A percentile compares a stretch with the other conserved stretches of the same genome.
Conservation (phyloP, 2,888 invertebrate species). For the Eustalomyia histrio region DNA sequence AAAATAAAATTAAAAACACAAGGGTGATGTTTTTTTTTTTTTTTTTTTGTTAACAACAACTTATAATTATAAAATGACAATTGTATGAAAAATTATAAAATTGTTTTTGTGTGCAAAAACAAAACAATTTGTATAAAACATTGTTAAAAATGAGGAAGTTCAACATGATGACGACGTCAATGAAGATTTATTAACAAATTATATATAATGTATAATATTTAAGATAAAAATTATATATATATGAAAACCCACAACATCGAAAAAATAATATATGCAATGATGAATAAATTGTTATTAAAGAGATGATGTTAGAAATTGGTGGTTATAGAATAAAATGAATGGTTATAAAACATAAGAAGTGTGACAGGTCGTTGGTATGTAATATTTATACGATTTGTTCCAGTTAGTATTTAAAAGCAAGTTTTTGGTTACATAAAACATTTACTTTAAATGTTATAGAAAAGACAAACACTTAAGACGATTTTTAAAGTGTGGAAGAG, state of each 20-base stretch:
- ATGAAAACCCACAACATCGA: conserved; percentile 41
- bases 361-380: no score
- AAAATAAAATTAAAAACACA: neutral
- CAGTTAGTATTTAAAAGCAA: no score
- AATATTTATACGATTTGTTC: neutral
- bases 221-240: neutral
- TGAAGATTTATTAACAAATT: neutral
- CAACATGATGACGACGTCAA: conserved; percentile 12
- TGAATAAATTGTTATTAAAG: neutral
- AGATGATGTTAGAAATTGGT: neutral
- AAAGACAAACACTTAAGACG: neutral
- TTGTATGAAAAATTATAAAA: neutral
- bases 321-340: neutral
- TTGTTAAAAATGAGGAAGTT: conserved; percentile 3
- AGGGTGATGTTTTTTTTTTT: neutral
- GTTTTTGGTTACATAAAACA: conserved; percentile 12
- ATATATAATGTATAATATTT: neutral
- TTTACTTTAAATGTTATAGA: conserved; percentile 1
- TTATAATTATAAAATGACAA: neutral
- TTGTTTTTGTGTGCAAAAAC: neutral
- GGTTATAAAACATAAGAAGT: neutral
- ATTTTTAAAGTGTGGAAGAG: neutral
- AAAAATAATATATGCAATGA: neutral
- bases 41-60: neutral
- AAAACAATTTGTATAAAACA: neutral